phyloP scores from a whole-genome alignment of 2,113 vertebrate genomes.

The Erythrolamprus reginae region DNA sequence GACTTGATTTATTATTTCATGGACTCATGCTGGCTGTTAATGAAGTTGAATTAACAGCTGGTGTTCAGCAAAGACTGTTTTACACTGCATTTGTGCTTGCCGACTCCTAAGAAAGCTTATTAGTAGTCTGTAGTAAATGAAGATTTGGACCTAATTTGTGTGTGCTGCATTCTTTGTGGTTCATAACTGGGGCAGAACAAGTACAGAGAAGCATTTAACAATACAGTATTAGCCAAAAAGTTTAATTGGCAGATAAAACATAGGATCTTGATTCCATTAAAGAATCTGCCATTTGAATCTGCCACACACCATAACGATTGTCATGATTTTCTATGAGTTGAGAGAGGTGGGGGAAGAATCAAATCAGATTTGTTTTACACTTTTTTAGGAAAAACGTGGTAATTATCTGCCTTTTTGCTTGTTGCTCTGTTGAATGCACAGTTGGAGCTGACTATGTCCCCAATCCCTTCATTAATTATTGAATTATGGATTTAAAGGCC shows the following conservation, averaged over 20 bases:
- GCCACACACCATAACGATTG: not conserved
- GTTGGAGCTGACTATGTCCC: slow-evolving; percentile 25
- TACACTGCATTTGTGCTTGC: too few relatives aligned
- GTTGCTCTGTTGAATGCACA: slow-evolving; percentile 24
- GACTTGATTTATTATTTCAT: too few relatives aligned
- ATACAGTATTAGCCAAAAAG: not conserved
- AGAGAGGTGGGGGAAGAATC: not conserved
- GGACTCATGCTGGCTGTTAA: too few relatives aligned
- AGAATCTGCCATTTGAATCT: slow-evolving; percentile 10
- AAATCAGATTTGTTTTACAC: not conserved
- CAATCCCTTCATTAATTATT: slow-evolving; percentile 43
- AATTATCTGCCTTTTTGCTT: slow-evolving; percentile 35
- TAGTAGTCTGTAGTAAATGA: too few relatives aligned
- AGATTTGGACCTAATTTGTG: too few relatives aligned
- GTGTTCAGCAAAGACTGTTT: too few relatives aligned
- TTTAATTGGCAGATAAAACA: not conserved
- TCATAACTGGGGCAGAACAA: too few relatives aligned
- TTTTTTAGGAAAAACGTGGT: not conserved
- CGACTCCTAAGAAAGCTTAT: too few relatives aligned
- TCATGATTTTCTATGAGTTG: not conserved
- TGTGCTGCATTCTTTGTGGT: too few relatives aligned
- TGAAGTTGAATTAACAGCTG: too few relatives aligned
- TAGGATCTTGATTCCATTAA: not conserved
- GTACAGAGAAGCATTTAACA: not conserved
- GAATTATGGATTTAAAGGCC: slow-evolving; percentile 46